Evolutionary conservation across 2,113 vertebrate genomes (phyloP), one percentile per base, ranked within the genome.

Genomic region (Gymnogyps californianus): DNA sequence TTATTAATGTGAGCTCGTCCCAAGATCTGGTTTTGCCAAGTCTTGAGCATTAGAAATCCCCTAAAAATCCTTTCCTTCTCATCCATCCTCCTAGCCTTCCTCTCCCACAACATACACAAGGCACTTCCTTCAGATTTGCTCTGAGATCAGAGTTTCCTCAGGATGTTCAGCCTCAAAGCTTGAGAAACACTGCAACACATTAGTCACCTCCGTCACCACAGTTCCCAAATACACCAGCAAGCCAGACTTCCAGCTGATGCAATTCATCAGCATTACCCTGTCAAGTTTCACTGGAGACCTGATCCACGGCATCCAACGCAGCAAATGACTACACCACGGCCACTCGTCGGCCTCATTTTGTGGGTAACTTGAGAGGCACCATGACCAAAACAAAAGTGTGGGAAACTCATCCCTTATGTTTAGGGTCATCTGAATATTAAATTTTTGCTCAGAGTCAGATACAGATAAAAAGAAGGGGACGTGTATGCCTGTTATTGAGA

Each of bases 61-160:
- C 96, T 96, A 94, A 97, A 96, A 97, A 86, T 93, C 95, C 85
- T 75, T 78, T 77, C 67, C 55, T 93, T 96, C 76, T 92, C 93
- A 90, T 96, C 88, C 92, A 88, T 96, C 88, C 93, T 92, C 71
- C 85, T 62, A 78, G 67, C 46, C 51, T 79, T 95, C 83, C 77
- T 92, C 80, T 95, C 92, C 93, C 94, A 91, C 91, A 94, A 86
- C 54, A 59, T 55, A 97, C 75, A 95, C 87, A 97, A 96, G 93
- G 65, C 88, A 77, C 90, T 94, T 96, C 88, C 96, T 95, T 93
- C 93, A 96, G 79, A 79, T 96, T 95, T 91, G 32, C 78, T 95
- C 89, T 97, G 94, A 97, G 94, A 90, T 96, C 95, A 97, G 81
- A 96, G 67, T 96, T 97, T 97, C 97, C 94, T 95, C 94, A 96